phyloP scores from a whole-genome alignment of 2,888 invertebrate species.

The Drosophila prostipennis region DNA sequence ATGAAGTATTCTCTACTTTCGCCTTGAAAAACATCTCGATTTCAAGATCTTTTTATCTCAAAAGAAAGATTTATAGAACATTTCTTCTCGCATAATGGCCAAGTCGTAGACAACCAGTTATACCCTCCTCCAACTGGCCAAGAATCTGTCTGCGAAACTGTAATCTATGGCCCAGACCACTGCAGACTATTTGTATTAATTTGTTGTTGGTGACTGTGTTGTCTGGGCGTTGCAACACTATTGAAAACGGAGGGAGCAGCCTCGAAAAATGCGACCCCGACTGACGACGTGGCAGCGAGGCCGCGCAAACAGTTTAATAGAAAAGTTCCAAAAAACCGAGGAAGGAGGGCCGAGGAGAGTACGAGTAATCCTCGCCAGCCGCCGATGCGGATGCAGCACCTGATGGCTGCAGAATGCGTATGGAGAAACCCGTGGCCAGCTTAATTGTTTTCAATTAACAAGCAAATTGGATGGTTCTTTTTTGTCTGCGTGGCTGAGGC shows the following conservation, averaged over 20 bases:
- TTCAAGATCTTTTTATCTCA: too few species aligned
- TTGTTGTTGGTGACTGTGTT: slow-evolving; percentile 52
- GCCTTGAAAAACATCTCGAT: too few species aligned
- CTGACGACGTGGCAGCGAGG: background rate
- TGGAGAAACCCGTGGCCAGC: slow-evolving; percentile 1
- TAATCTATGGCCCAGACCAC: slow-evolving; percentile 72
- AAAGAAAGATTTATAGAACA: too few species aligned
- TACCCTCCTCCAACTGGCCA: slow-evolving; percentile 4
- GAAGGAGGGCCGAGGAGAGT: background rate
- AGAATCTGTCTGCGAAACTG: slow-evolving; percentile 72
- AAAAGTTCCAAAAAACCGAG: background rate
- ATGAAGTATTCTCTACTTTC: too few species aligned
- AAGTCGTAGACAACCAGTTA: background rate
- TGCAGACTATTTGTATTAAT: slow-evolving; percentile 79
- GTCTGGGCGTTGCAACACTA: background rate
- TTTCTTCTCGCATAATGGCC: too few species aligned
- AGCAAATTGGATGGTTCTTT: slow-evolving; percentile 19
- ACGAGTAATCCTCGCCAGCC: background rate
- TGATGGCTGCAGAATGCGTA: slow-evolving; percentile 27
- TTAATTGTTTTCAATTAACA: slow-evolving; percentile 38
- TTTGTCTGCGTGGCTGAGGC: background rate
- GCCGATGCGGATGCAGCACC: slow-evolving; percentile 39
- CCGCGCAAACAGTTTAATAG: slow-evolving; percentile 1
- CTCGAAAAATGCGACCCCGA: slow-evolving; percentile 13
- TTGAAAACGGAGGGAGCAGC: slow-evolving; percentile 1